Evolutionary conservation across 2,888 invertebrate genomes (phyloP).

Genomic region (Anthrax anthrax): DNA sequence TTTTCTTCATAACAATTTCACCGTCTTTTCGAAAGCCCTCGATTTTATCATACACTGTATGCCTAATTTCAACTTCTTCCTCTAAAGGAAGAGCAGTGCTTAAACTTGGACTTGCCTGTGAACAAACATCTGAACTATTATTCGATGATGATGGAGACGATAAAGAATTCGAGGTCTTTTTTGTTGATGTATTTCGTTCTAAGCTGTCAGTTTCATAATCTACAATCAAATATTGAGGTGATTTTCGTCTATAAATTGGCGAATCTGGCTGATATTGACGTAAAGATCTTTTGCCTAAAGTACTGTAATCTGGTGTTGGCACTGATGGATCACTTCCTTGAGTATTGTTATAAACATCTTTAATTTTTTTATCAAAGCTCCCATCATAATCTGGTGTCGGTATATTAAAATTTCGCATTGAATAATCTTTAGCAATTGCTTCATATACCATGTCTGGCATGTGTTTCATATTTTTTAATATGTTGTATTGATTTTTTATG

Average conservation of each 20-base stretch:
- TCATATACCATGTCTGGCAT: slow-evolving; percentile 53
- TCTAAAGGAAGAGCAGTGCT: slow-evolving; percentile 62
- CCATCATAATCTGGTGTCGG: slow-evolving; percentile 35
- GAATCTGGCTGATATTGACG: slow-evolving; percentile 34
- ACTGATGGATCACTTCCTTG: slow-evolving; percentile 31
- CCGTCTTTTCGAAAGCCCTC: slow-evolving; percentile 31
- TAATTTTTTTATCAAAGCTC: slow-evolving; percentile 31
- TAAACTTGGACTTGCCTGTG: slow-evolving; percentile 58
- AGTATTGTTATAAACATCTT: slow-evolving; percentile 30
- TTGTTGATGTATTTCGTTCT: slow-evolving; percentile 43
- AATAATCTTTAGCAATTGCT: slow-evolving; percentile 39
- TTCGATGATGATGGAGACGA: slow-evolving; percentile 25
- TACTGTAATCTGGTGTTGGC: slow-evolving; percentile 34
- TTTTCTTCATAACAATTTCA: slow-evolving; percentile 23
- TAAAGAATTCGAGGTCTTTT: slow-evolving; percentile 24
- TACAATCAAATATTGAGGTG: slow-evolving; percentile 35
- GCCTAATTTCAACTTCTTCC: slow-evolving; percentile 66
- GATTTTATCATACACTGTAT: slow-evolving; percentile 47
- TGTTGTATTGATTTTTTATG: slow-evolving; percentile 23
- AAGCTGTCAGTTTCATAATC: slow-evolving; percentile 64
- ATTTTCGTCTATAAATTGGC: slow-evolving; percentile 30
- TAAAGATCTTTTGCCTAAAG: slow-evolving; percentile 29
- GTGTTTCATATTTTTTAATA: slow-evolving; percentile 28
- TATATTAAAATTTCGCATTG: slow-evolving; percentile 21
- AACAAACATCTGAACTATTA: slow-evolving; percentile 48